Evolutionary conservation across 2,113 vertebrate species (phyloP).

Genomic region (Phycodurus eques): DNA sequence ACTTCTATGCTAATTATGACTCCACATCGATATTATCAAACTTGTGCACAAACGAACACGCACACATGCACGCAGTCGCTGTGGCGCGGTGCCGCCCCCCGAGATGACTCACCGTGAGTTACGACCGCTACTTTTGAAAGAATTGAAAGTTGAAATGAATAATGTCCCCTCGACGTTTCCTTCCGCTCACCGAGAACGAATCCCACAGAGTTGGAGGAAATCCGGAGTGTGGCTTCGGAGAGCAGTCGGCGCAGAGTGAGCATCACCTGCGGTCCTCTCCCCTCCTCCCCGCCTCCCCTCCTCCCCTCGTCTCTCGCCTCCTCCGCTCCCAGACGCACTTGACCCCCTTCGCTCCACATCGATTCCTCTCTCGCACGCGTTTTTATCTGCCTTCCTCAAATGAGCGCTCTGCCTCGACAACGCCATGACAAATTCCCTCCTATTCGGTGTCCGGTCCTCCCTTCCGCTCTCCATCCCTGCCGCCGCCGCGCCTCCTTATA

Average conservation of each 20-base stretch:
- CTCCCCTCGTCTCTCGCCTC: too few relatives aligned
- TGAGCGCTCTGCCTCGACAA: constrained; percentile 52
- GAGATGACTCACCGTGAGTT: constrained; percentile 57
- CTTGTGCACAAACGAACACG: background rate
- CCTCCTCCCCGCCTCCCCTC: constrained; percentile 16
- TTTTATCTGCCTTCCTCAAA: constrained; percentile 53
- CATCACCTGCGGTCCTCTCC: constrained; percentile 40
- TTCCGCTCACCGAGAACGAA: constrained; percentile 16
- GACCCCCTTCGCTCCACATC: constrained; percentile 55
- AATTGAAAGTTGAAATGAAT: constrained; percentile 17
- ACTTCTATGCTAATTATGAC: background rate
- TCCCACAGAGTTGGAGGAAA: background rate
- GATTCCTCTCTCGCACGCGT: constrained; percentile 2
- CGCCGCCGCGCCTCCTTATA: constrained; percentile 74
- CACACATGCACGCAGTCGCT: background rate
- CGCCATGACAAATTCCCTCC: constrained; percentile 64
- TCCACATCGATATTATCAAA: background rate
- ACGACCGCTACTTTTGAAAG: constrained; percentile 16
- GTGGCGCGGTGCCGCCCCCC: background rate
- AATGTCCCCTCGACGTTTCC: constrained; percentile 6
- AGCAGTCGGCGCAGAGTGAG: constrained; percentile 21
- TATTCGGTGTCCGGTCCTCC: constrained; percentile 67
- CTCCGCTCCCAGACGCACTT: too few relatives aligned
- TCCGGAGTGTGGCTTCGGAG: constrained; percentile 20
- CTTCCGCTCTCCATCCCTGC: constrained; percentile 79